A percentile compares a stretch with the other conserved stretches of the same genome.
These are phyloP conservation scores for Anodontia alba DNA, from an alignment of 2,888 invertebrate genomes.

Conservation along the genomic window DNA sequence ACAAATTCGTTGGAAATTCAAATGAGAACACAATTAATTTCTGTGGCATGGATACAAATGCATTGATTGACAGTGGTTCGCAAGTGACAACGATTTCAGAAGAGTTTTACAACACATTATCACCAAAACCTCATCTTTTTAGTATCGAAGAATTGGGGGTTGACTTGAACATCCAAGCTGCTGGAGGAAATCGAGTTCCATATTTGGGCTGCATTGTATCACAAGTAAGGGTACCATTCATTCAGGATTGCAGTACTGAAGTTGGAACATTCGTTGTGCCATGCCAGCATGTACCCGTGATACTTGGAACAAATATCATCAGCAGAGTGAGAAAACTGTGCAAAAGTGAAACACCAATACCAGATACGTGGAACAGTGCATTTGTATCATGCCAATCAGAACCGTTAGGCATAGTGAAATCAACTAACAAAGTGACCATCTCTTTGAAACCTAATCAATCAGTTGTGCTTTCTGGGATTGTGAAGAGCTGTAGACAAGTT, in stretches of 20 bases:
- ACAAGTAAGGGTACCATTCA: neutral
- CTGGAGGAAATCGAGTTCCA: neutral
- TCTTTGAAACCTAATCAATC: neutral
- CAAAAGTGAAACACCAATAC: neutral
- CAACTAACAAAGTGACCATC: neutral
- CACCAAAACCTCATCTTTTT: neutral
- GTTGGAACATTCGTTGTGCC: neutral
- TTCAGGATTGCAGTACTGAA: neutral
- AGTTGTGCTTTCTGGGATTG: neutral
- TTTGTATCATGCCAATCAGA: neutral
- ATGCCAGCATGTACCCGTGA: neutral
- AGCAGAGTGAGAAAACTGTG: neutral
- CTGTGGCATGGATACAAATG: neutral
- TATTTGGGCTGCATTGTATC: neutral
- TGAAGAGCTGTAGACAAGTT: neutral
- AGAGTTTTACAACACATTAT: neutral
- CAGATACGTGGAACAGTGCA: neutral
- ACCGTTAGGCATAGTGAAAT: neutral
- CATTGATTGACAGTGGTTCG: neutral
- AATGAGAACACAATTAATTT: neutral
- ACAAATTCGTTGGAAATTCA: neutral
- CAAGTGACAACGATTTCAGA: neutral
- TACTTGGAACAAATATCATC: conserved; percentile 3
- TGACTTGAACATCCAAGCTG: neutral
- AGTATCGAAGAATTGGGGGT: neutral